Base-by-base conservation (phyloP, 2,797 vertebrate genomes). In the Centropyge bicolor region DNA sequence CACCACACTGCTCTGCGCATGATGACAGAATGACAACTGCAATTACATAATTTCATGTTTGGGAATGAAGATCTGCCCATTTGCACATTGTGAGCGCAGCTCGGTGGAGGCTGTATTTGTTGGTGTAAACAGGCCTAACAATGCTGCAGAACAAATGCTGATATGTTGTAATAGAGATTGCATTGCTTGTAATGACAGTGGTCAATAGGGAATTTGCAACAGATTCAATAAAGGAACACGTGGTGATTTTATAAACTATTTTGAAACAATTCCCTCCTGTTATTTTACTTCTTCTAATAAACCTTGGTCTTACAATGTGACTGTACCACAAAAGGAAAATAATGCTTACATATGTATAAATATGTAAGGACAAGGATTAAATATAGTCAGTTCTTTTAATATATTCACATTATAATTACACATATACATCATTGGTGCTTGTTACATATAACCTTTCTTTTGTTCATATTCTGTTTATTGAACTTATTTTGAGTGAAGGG, bases 21-120 rank as follows among this genome's bases (percentile, higher is more conserved):
- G 71, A 72, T 91, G 91, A 94, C 91, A 93, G 93, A 94, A 94
- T 90, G 90, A 89, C 89, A 88, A 74, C 81, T 74, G 70, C 76
- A 91, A 88, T 94, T 91, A 92, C 83, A 91, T 90, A 81, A 92
- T 89, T 87, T 72, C 80, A 61, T 86, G 77, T 89, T 92, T 87
- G 82, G 84, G 78, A 82, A 90, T 87, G 65, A 71, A 75, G 67
- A 81, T 52, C 38, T 82, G n/a, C 8, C 8, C 41, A 36, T 74
- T 83, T 80, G n/a, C 57, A 73, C 48, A 27, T 31, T 55, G 64
- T 55, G n/a, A 75, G 35, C 40, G 49, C 12, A 43, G 82, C 43
- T 14, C 59, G 20, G 71, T 55, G 60, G 51, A 65, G 63, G 19
- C 54, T 1, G 5, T 56, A 45, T 61, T 8, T 49, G 35, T 56